phyloP scores from a whole-genome alignment of 2,888 invertebrate genomes.

The Caenorhabditis sp. region DNA sequence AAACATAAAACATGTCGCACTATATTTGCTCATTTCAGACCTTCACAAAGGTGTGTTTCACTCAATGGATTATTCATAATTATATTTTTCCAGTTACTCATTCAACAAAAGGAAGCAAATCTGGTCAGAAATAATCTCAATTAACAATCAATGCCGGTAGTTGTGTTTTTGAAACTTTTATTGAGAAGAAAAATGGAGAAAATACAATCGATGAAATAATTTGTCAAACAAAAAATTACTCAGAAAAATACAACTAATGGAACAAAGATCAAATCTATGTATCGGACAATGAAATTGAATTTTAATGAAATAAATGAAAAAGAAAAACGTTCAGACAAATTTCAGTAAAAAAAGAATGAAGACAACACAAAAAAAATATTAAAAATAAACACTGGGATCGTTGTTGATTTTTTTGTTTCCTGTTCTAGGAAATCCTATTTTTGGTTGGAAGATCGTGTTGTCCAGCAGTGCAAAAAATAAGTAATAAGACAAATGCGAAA shows the following conservation, averaged over 20 bases:
- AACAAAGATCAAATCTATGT: neutral
- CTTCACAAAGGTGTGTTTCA: constrained; percentile 23
- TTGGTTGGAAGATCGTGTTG: too few species aligned
- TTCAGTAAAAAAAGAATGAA: neutral
- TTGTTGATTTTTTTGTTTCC: neutral
- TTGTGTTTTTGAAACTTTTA: neutral
- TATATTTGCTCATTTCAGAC: constrained; percentile 57
- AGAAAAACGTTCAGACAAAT: neutral
- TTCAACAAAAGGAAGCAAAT: neutral
- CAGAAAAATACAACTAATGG: neutral
- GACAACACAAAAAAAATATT: neutral
- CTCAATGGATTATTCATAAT: neutral
- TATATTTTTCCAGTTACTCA: neutral
- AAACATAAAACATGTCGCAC: constrained; percentile 14
- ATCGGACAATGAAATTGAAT: neutral
- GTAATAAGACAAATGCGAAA: neutral
- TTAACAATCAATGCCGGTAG: neutral
- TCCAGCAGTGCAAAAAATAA: neutral
- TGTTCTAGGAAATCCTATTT: neutral
- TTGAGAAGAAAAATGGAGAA: neutral
- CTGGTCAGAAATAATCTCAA: neutral
- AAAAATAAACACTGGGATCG: neutral
- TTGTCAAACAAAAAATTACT: neutral
- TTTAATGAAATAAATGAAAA: neutral
- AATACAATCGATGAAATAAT: neutral